phyloP scores from a whole-genome alignment of 1,140 invertebrate species.

The Drosophila obscura region DNA sequence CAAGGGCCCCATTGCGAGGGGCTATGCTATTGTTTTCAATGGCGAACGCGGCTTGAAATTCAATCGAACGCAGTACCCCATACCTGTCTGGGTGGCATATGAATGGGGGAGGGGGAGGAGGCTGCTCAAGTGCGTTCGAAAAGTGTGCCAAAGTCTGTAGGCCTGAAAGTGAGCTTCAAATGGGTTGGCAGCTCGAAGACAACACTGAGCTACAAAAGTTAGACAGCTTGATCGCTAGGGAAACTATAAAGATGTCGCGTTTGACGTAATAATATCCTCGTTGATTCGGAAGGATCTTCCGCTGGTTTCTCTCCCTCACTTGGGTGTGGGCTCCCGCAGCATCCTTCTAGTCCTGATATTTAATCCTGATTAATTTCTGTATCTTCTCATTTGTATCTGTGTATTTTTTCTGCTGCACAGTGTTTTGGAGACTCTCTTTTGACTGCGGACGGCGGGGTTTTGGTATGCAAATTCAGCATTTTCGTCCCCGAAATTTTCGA shows the following conservation, averaged over 20 bases:
- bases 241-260: too few relatives aligned
- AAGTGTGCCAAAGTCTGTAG: slow-evolving; percentile 75
- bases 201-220: slow-evolving; percentile 31
- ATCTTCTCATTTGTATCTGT: slow-evolving; percentile 14
- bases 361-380: not conserved
- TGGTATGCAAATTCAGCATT: slow-evolving; percentile 67
- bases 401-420: not conserved
- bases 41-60: slow-evolving; percentile 55
- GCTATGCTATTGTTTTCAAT: slow-evolving; percentile 50
- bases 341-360: too few relatives aligned
- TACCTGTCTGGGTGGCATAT: slow-evolving; percentile 45
- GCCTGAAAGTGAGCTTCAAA: slow-evolving; percentile 55
- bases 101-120: slow-evolving; percentile 10
- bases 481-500: slow-evolving; percentile 21
- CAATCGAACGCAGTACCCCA: slow-evolving; percentile 17
- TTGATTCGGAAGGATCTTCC: too few relatives aligned
- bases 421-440: not conserved
- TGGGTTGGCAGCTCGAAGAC: not conserved
- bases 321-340: too few relatives aligned
- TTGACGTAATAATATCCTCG: too few relatives aligned
- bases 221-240: too few relatives aligned
- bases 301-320: too few relatives aligned
- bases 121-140: slow-evolving; percentile 52
- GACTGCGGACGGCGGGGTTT: slow-evolving; percentile 2
- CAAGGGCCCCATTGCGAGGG: slow-evolving; percentile 25